Conservation (phyloP, 2,797 vertebrate species). For the Trichosurus vulpecula region DNA sequence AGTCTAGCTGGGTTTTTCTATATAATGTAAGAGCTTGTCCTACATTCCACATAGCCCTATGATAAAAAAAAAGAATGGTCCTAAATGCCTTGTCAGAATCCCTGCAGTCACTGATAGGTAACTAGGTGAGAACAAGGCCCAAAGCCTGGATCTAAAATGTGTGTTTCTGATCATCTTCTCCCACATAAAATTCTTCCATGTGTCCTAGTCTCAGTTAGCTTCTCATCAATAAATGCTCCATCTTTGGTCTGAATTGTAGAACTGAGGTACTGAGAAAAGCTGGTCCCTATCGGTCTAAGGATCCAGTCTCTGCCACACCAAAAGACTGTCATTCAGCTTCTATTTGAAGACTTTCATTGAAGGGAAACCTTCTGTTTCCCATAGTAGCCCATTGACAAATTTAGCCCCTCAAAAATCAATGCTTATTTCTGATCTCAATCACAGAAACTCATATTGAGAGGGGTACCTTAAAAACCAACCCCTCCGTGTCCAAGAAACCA, state of each 20-base stretch:
- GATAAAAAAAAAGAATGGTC: background rate
- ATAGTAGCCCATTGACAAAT: background rate
- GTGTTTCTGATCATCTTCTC: background rate
- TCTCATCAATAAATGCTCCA: background rate
- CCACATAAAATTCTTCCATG: background rate
- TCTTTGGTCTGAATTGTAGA: background rate
- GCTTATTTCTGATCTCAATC: too few species aligned
- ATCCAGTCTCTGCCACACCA: background rate
- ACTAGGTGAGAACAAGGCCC: background rate
- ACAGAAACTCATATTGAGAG: background rate
- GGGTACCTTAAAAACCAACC: background rate
- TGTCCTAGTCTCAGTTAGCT: background rate
- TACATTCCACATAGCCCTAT: background rate
- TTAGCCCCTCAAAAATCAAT: too few species aligned
- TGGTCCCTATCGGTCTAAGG: background rate
- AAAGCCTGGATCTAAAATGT: background rate
- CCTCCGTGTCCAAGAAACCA: background rate
- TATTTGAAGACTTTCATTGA: background rate
- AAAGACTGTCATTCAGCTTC: background rate
- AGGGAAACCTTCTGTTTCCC: background rate
- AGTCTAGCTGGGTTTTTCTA: background rate
- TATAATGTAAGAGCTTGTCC: background rate
- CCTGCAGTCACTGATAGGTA: background rate
- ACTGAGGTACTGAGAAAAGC: background rate
- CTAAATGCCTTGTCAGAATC: background rate